phyloP scores from a whole-genome alignment of 2,113 vertebrate species.

The Phalacrocorax pelagicus region DNA sequence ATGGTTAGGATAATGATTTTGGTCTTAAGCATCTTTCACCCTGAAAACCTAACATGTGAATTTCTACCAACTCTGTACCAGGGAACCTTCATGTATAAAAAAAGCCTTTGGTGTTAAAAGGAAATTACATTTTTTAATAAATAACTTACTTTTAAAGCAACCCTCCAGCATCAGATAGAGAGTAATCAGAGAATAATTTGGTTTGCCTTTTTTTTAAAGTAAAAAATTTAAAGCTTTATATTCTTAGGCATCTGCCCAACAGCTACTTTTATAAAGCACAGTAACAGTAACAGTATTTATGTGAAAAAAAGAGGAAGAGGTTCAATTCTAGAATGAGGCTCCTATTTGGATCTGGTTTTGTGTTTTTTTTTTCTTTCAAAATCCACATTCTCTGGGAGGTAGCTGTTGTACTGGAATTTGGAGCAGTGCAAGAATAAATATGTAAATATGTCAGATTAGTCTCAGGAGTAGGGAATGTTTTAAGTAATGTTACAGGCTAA shows the following conservation, averaged over 20 bases:
- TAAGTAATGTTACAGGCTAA: not conserved
- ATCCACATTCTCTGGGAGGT: not conserved
- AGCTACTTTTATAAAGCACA: not conserved
- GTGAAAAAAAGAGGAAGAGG: not conserved
- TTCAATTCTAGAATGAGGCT: not conserved
- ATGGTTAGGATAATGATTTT: not conserved
- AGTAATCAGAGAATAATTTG: not conserved
- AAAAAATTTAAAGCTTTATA: not conserved
- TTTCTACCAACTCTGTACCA: not conserved
- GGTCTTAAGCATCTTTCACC: not conserved
- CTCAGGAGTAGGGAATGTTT: not conserved
- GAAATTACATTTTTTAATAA: not conserved
- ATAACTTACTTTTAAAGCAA: not conserved
- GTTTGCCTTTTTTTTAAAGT: not conserved
- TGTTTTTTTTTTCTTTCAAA: not conserved
- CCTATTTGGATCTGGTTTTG: not conserved
- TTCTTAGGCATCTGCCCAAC: not conserved
- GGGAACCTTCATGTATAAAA: not conserved
- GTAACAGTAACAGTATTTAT: not conserved
- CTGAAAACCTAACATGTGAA: not conserved
- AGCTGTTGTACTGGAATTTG: not conserved
- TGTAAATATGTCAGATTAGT: not conserved
- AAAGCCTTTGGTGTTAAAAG: not conserved
- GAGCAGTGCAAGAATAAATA: not conserved
- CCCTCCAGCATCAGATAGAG: not conserved